These are phyloP conservation scores for Tribolium castaneum DNA, from an alignment of 1,140 invertebrate species.

Conservation along the genomic window DNA sequence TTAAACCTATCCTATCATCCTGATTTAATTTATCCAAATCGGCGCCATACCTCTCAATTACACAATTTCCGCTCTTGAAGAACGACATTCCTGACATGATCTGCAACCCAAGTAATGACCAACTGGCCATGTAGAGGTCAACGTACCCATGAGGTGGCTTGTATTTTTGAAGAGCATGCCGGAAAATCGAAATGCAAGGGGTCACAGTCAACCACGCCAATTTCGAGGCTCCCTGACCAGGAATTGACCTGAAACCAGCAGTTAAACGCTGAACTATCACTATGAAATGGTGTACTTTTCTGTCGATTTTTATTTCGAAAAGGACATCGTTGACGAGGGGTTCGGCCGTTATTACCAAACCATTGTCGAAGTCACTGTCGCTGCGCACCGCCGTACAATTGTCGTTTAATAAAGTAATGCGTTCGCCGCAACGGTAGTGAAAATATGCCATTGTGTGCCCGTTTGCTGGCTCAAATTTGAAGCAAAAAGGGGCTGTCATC, in stretches of 20 bases:
- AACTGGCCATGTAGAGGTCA: neutral
- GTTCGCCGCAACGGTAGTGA: conserved; percentile 82
- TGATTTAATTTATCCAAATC: conserved; percentile 86
- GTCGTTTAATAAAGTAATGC: conserved; percentile 82
- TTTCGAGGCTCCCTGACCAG: conserved; percentile 93
- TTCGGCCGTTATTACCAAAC: conserved; percentile 84
- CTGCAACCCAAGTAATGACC: conserved; percentile 61
- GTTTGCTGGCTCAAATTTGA: conserved; percentile 1
- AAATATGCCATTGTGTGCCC: conserved; percentile 67
- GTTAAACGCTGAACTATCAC: conserved; percentile 17
- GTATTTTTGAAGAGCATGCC: conserved; percentile 84
- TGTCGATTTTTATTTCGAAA: conserved; percentile 90
- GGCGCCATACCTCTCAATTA: conserved; percentile 86
- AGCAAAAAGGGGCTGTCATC: conserved; percentile 8
- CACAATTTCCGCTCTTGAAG: conserved; percentile 82
- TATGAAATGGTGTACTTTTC: conserved; percentile 74
- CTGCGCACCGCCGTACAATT: conserved; percentile 85
- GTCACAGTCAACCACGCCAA: conserved; percentile 88
- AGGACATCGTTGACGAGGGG: conserved; percentile 85
- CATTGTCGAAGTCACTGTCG: conserved; percentile 84
- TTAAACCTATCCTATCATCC: conserved; percentile 86
- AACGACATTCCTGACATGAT: conserved; percentile 88
- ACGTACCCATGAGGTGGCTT: conserved; percentile 85
- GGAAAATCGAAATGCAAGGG: conserved; percentile 85
- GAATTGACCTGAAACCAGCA: conserved; percentile 71